These are phyloP conservation scores for Orestias chungarensis DNA, from an alignment of 2,797 vertebrate species.

Conservation along the genomic window DNA sequence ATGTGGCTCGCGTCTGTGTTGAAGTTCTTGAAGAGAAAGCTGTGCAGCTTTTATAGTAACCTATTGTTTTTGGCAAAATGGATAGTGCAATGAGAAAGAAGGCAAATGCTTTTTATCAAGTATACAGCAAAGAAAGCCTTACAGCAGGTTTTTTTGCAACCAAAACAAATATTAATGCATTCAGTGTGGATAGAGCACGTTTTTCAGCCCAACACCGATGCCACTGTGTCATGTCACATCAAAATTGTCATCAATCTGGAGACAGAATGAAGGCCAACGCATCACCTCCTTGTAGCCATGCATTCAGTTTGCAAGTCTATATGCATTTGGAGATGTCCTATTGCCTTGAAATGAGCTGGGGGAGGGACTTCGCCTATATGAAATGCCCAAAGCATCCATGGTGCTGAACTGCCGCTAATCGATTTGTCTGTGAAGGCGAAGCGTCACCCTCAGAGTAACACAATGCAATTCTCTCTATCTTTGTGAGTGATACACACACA, in stretches of 20 bases:
- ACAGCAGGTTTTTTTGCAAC: neutral
- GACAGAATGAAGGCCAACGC: slow-evolving; percentile 34
- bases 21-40: neutral
- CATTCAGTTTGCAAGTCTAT: slow-evolving; percentile 29
- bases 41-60: neutral
- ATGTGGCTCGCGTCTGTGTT: neutral
- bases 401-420: slow-evolving; percentile 96
- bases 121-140: neutral
- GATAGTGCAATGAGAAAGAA: neutral
- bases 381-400: slow-evolving; percentile 88
- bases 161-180: neutral
- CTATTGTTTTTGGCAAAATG: neutral
- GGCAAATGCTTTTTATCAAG: neutral
- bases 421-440: slow-evolving; percentile 96
- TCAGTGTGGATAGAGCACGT: neutral
- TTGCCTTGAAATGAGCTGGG: slow-evolving; percentile 67
- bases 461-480: slow-evolving; percentile 74
- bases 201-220: slow-evolving; percentile 12
- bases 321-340: slow-evolving; percentile 59
- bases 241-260: slow-evolving; percentile 14
- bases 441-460: slow-evolving; percentile 84
- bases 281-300: slow-evolving; percentile 17
- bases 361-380: slow-evolving; percentile 85
- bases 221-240: slow-evolving; percentile 19
- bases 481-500: slow-evolving; percentile 77